Base-by-base conservation (phyloP, 1,140 invertebrate species). In the Cecropterus lyciades region DNA sequence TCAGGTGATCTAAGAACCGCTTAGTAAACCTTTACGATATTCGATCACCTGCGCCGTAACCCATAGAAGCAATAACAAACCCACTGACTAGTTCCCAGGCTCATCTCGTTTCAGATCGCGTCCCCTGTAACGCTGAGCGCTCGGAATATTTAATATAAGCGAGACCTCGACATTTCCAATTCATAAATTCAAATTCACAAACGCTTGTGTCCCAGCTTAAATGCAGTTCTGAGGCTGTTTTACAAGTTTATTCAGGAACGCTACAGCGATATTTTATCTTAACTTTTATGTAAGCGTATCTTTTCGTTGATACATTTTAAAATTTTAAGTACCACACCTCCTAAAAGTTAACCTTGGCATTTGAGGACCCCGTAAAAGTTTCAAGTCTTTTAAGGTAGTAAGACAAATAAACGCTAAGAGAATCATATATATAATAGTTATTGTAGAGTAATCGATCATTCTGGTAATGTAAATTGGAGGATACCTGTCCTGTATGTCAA, bases 151-250 rank as follows among this genome's bases (percentile, higher is more conserved):
- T 60, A 60, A 60, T 60, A 49, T 20, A 13, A 37, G 13, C 45
- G 45, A 49, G 57, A 30, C 45, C 27, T 49, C 30, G 14, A 60
- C 57, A 60, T 60, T 60, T 49, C 45, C 57, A 49, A 49, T 60
- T 60, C 57, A 60, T 60, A 60, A 60, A 60, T 60, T 60, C 57
- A 60, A 60, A 60, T 60, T 60, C 33, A 37, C 57, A 60, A 60
- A 49, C 27, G 57, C 27, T 53, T 49, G 57, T 49, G 27, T 2
- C 43, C n/a, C 42, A 24, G 56, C 43, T 60, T 60, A 17, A 60
- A 60, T 60, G 56, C 56, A 60, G 45, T 60, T 59, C 56, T n/a
- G 42, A 10, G 17, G 20, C n/a, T 24, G 17, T 16, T 45, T 24
- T 43, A 56, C 16, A 45, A 57, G 55, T 57, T 57, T 43, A 40